Conservation (phyloP, 2,113 vertebrate species). For the Propithecus coquereli region DNA sequence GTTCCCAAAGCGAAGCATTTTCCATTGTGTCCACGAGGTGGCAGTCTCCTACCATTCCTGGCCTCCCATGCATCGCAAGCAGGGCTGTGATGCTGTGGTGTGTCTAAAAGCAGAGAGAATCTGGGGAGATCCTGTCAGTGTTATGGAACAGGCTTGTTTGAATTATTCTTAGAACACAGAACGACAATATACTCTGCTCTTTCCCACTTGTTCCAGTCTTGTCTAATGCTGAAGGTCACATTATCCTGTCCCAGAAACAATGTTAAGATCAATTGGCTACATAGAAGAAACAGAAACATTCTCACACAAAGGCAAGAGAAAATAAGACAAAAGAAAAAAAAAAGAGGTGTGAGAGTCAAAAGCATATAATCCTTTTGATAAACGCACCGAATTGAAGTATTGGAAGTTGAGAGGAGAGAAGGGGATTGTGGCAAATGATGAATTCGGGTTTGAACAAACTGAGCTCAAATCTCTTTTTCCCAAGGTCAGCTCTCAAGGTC, state of each 20-base stretch:
- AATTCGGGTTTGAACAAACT: not conserved
- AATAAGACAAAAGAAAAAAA: not conserved
- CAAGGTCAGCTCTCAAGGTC: slow-evolving; percentile 64
- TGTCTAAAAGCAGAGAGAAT: not conserved
- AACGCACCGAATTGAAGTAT: not conserved
- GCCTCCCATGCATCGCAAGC: fast-evolving
- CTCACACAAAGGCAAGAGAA: not conserved
- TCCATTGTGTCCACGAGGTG: not conserved
- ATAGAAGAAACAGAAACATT: not conserved
- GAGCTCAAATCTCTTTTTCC: not conserved
- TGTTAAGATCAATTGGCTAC: not conserved
- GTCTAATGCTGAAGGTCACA: slow-evolving; percentile 51
- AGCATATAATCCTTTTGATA: not conserved
- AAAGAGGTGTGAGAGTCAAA: not conserved
- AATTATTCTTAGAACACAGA: slow-evolving; percentile 52
- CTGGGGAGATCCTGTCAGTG: slow-evolving; percentile 12
- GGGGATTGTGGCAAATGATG: not conserved
- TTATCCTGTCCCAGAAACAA: slow-evolving; percentile 28
- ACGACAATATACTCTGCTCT: slow-evolving; percentile 26
- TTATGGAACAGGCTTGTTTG: slow-evolving; percentile 14
- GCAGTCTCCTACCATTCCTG: not conserved
- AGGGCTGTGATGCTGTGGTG: no score
- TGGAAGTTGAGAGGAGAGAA: not conserved
- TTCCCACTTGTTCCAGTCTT: not conserved
- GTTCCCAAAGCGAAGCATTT: not conserved